Percentiles rank a stretch among this genome's conserved stretches.
These are phyloP conservation scores for Euura lappo DNA, from an alignment of 1,140 invertebrate species.

Conservation along the genomic window DNA sequence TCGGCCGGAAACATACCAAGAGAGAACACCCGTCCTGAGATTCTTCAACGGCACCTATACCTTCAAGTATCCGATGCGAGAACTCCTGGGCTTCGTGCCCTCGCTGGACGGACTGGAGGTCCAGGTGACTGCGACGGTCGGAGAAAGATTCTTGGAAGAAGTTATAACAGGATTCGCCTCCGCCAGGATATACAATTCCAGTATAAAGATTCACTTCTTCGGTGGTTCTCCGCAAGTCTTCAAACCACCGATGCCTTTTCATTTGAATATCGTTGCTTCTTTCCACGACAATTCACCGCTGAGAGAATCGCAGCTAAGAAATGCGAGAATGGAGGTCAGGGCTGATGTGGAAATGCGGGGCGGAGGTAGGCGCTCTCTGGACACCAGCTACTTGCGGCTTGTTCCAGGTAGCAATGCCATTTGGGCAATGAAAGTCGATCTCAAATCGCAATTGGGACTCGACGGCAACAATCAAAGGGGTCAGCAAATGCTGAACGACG, in stretches of 20 bases:
- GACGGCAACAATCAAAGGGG: constrained; percentile 60
- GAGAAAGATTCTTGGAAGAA: constrained; percentile 88
- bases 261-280: constrained; percentile 72
- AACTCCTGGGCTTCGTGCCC: constrained; percentile 72
- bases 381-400: constrained; percentile 62
- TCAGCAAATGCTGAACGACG: constrained; percentile 68
- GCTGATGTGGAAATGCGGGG: constrained; percentile 63
- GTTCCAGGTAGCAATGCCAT: constrained; percentile 68
- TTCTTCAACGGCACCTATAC: constrained; percentile 85
- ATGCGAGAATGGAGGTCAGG: constrained; percentile 68
- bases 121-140: constrained; percentile 85
- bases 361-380: constrained; percentile 65
- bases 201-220: constrained; percentile 80
- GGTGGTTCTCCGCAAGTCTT: constrained; percentile 92
- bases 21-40: constrained; percentile 70
- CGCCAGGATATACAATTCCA: constrained; percentile 86
- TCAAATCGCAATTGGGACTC: constrained; percentile 66
- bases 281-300: constrained; percentile 80
- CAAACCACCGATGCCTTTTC: constrained; percentile 90
- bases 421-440: constrained; percentile 80
- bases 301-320: constrained; percentile 60
- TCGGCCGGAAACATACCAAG: constrained; percentile 60
- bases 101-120: constrained; percentile 82
- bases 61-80: constrained; percentile 83
- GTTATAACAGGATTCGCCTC: constrained; percentile 86